Percentiles rank a stretch among this genome's conserved stretches.
Conservation (phyloP, 2,113 vertebrate genomes). For the Xerus inauris region DNA sequence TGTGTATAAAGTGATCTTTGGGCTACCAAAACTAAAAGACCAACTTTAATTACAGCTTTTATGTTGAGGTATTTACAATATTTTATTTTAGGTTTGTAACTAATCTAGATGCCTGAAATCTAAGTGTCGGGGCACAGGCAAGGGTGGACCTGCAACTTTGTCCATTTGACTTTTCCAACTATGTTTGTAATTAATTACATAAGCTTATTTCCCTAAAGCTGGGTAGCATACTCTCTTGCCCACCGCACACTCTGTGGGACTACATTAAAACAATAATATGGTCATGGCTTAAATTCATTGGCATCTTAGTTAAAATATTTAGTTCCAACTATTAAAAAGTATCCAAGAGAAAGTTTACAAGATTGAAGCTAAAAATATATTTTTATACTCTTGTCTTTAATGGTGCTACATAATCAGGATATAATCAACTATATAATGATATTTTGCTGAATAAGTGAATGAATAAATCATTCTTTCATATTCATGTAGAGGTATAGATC, state of each 20-base stretch:
- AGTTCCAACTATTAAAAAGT: not conserved
- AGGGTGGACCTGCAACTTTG: not conserved
- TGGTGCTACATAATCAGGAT: not conserved
- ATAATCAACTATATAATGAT: not conserved
- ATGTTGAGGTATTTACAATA: not conserved
- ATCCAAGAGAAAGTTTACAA: not conserved
- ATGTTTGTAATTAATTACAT: constrained; percentile 15
- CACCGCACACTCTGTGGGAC: not conserved
- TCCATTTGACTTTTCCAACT: not conserved
- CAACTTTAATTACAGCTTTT: not conserved
- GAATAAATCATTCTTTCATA: not conserved
- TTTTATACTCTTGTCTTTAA: not conserved
- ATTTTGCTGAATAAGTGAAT: not conserved
- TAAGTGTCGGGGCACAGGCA: not conserved
- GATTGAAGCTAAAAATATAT: constrained; percentile 32
- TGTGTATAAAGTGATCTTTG: not conserved
- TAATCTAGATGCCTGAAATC: not conserved
- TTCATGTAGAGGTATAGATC: not conserved
- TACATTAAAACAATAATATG: constrained; percentile 4
- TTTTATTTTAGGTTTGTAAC: not conserved
- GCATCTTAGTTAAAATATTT: constrained; percentile 27
- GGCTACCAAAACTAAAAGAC: not conserved
- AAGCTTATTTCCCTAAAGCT: not conserved
- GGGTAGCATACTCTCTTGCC: not conserved
- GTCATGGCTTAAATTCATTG: not conserved